Evolutionary conservation across 2,888 invertebrate genomes (phyloP), one percentile per base, ranked within the genome.

Genomic region (Oithona nana): DNA sequence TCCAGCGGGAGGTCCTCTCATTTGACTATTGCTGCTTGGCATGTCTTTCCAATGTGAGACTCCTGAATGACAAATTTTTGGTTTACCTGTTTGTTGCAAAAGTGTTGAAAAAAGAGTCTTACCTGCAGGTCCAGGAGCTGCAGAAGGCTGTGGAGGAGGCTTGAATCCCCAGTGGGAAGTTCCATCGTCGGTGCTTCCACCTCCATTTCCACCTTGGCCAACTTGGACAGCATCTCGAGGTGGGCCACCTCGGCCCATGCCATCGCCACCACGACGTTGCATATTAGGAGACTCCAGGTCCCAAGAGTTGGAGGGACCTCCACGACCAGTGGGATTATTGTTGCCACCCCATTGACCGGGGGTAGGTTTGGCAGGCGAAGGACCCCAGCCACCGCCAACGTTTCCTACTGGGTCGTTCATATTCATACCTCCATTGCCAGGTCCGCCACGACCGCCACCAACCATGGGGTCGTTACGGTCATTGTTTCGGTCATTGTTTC

Each of bases 171-270:
- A 39, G 30, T n/a, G 31, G n/a, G 39, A 11, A 39, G 13, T 58
- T 29, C 8, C 8, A 20, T n/a, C 57, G 26, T 24, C 11, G 11
- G 8, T 52, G 11, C 52, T 24, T 8, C 20, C 6, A n/a, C 13
- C 11, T 6, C 11, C 11, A n/a, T 20, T 52, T 13, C 20, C 52
- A 39, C 48, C 48, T 11, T 16, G 11, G 48, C 48, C 48, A 16
- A 11, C 48, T 16, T 11, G 48, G 48, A 39, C 48, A 52, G n/a
- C n/a, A n/a, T 49, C n/a, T 49, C 49, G n/a, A 49, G 49, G 49
- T 29, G 30, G 57, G 28, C 16, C 13, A 57, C 29, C 28, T 57
- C 57, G n/a, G 26, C 65, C 83, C 82, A 66, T 82, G 80, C 3
- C 84, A 79, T 72, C 85, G 80, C 16, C 39, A 39, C 6, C 16